Evolutionary conservation across 2,113 vertebrate species (phyloP).

Genomic region (Leptobrachium leishanense): DNA sequence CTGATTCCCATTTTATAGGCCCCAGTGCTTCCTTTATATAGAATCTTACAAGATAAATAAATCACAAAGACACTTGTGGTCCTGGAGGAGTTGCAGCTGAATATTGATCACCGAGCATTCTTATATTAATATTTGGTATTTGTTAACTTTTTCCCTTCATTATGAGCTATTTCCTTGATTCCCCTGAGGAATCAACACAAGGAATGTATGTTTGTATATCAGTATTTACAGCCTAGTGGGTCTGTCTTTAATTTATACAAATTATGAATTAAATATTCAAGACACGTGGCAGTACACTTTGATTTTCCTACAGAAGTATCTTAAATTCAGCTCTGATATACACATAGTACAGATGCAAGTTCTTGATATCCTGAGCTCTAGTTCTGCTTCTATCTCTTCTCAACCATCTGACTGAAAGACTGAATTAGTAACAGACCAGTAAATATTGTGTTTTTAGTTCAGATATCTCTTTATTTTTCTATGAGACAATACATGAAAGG

Average conservation of each 20-base stretch:
- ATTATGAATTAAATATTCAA: too few relatives aligned
- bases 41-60: slow-evolving; percentile 28
- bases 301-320: too few relatives aligned
- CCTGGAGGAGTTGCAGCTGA: slow-evolving; percentile 33
- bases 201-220: neutral
- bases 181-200: neutral
- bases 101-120: slow-evolving; percentile 35
- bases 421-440: too few relatives aligned
- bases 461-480: too few relatives aligned
- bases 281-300: too few relatives aligned
- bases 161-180: slow-evolving; percentile 14
- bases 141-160: slow-evolving; percentile 12
- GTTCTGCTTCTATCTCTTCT: too few relatives aligned
- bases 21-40: slow-evolving; percentile 32
- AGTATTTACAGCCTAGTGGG: neutral
- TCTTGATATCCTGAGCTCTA: too few relatives aligned
- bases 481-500: too few relatives aligned
- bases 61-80: slow-evolving; percentile 36
- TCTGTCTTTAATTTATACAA: neutral
- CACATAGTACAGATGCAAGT: too few relatives aligned
- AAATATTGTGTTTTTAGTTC: too few relatives aligned
- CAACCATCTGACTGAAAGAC: too few relatives aligned
- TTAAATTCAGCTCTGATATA: too few relatives aligned
- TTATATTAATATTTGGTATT: slow-evolving; percentile 21
- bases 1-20: slow-evolving; percentile 29